Evolutionary conservation across 2,113 vertebrate species (phyloP).

Genomic region (Leuciscus idus): DNA sequence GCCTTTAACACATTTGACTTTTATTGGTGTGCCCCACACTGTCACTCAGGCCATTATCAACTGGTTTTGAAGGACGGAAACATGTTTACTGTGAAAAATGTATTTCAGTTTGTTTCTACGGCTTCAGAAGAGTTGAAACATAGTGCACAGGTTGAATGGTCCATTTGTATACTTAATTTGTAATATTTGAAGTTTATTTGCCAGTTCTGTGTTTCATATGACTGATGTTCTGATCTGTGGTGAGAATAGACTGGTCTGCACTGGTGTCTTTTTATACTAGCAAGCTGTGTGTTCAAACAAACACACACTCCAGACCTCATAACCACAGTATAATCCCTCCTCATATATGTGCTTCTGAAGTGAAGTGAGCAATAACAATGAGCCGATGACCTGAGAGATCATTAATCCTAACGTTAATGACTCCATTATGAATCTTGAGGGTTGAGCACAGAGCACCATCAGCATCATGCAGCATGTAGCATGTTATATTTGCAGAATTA

Average conservation of each 20-base stretch:
- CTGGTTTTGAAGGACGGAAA: background rate
- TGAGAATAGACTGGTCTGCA: background rate
- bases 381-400: constrained; percentile 17
- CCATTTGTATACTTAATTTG: background rate
- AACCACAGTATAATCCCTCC: constrained; percentile 9
- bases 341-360: constrained; percentile 14
- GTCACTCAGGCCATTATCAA: background rate
- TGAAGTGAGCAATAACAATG: constrained; percentile 37
- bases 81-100: background rate
- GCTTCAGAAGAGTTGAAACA: background rate
- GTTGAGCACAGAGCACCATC: background rate
- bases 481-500: background rate
- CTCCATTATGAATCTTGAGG: background rate
- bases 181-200: background rate
- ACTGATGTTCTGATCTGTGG: background rate
- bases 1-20: background rate
- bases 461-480: background rate
- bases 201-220: background rate
- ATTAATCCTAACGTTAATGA: constrained; percentile 31
- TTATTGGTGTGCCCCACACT: background rate
- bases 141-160: too few relatives aligned
- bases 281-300: constrained; percentile 42
- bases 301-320: background rate
- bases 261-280: background rate
- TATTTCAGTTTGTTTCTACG: background rate